These are phyloP conservation scores for Agapostemon virescens DNA, from an alignment of 2,888 invertebrate species.

Conservation along the genomic window DNA sequence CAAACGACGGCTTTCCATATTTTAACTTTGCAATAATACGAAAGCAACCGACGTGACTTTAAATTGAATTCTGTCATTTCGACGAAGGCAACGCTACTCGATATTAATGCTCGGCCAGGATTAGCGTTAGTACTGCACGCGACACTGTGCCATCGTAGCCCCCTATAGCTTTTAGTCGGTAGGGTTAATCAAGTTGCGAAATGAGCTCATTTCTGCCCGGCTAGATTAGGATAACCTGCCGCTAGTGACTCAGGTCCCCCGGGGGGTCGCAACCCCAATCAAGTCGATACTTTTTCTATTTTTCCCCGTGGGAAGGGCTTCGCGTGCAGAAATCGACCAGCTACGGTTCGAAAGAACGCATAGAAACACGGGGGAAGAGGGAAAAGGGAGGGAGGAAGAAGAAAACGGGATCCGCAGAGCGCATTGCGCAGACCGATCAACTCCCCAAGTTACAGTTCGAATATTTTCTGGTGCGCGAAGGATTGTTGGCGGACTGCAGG, in stretches of 20 bases:
- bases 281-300: not conserved
- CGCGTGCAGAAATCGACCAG: constrained; percentile 17
- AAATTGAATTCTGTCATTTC: too few relatives aligned
- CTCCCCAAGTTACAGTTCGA: constrained; percentile 32
- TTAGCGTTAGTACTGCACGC: too few relatives aligned
- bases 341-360: not conserved
- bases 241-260: not conserved
- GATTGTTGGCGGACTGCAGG: constrained; percentile 27
- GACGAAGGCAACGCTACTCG: too few relatives aligned
- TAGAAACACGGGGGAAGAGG: constrained; percentile 4
- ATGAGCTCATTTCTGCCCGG: constrained; percentile 1
- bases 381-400: too few relatives aligned
- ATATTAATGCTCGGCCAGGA: too few relatives aligned
- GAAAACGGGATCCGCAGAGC: constrained; percentile 4
- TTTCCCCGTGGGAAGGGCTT: not conserved
- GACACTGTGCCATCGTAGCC: not conserved
- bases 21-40: too few relatives aligned
- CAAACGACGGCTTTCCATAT: too few relatives aligned
- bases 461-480: constrained; percentile 45
- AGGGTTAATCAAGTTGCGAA: not conserved
- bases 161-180: not conserved
- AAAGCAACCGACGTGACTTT: too few relatives aligned
- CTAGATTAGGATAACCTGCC: not conserved
- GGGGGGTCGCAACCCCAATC: not conserved
- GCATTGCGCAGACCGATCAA: constrained; percentile 31